Base-by-base conservation (phyloP, 2,113 vertebrate genomes). In the Scophthalmus maximus region DNA sequence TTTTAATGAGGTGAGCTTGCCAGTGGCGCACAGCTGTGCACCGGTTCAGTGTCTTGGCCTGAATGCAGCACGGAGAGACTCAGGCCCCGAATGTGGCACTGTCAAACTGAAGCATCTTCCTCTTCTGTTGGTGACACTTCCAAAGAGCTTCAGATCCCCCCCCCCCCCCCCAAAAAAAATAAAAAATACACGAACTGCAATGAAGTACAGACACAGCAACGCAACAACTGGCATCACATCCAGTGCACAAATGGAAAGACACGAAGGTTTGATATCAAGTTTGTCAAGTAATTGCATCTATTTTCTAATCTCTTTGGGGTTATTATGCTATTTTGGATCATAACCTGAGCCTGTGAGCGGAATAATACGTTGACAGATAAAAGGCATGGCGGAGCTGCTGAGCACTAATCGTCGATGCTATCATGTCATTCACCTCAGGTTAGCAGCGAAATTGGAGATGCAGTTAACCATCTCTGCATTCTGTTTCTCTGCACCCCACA, bases 401-500 rank as follows among this genome's bases (percentile, higher is more conserved):
- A 5, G 63, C 53, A 17, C 40, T 18, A 2, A 26, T 52, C 25
- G 15, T 34, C 34, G 47, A 63, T 34, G 78, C 76, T 68, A 63
- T 56, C 68, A n/a, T 58, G 79, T 83, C 77, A 92, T 90, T 94
- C 92, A 94, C 93, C 93, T 94, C 84, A 93, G 89, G 88, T 93
- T 93, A 90, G 93, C 88, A 51, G 92, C 90, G 78, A 92, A 90
- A 89, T 79, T 89, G 89, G 93, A 94, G 90, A 92, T 91, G 92
- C 92, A 92, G 92, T 91, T 93, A 91, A 86, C 87, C 92, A 93
- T 93, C 84, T 93, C 92, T 56, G 85, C 91, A 81, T 84, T 93
- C 85, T 94, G 93, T 84, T 93, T 94, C 71, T 94, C 92, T 87
- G 91, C 88, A 83, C 93, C 90, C 93, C 92, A 94, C 92, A 93